Conservation (phyloP, 35 echinoderm and acorn worm species). For the Lytechinus variegatus region DNA sequence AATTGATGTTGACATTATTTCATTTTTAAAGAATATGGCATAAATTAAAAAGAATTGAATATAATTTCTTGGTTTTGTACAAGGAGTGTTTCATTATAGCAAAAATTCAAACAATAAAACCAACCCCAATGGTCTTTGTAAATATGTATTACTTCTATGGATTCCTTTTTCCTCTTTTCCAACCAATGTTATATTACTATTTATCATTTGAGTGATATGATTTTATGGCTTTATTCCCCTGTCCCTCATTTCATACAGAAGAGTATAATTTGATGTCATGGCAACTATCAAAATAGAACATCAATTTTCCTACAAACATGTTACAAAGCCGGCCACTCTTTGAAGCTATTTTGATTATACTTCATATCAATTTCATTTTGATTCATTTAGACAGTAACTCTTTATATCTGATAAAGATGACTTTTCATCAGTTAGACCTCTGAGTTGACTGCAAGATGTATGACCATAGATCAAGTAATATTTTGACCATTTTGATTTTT, state of each 20-base stretch:
- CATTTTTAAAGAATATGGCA: too few relatives aligned
- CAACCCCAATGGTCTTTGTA: too few relatives aligned
- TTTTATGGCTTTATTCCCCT: background rate
- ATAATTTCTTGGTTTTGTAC: too few relatives aligned
- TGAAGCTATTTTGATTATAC: background rate
- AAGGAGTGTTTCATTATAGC: too few relatives aligned
- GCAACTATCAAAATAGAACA: slow-evolving; percentile 4
- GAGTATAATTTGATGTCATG: background rate
- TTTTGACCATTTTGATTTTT: too few relatives aligned
- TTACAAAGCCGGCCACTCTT: background rate
- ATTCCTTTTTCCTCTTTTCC: background rate
- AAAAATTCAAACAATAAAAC: too few relatives aligned
- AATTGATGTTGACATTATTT: too few relatives aligned
- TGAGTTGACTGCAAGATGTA: too few relatives aligned
- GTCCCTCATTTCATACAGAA: slow-evolving; percentile 2
- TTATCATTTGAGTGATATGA: too few relatives aligned
- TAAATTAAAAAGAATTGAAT: too few relatives aligned
- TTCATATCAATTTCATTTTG: slow-evolving; percentile 15
- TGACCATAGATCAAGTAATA: too few relatives aligned
- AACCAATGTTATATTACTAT: background rate
- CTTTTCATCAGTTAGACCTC: background rate
- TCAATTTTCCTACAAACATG: background rate
- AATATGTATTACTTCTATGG: too few relatives aligned
- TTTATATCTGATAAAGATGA: background rate
- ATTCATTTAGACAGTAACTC: background rate